A percentile compares a stretch with the other conserved stretches of the same genome.
These are phyloP conservation scores for Lonchura striata DNA, from an alignment of 2,113 vertebrate species.

Conservation along the genomic window DNA sequence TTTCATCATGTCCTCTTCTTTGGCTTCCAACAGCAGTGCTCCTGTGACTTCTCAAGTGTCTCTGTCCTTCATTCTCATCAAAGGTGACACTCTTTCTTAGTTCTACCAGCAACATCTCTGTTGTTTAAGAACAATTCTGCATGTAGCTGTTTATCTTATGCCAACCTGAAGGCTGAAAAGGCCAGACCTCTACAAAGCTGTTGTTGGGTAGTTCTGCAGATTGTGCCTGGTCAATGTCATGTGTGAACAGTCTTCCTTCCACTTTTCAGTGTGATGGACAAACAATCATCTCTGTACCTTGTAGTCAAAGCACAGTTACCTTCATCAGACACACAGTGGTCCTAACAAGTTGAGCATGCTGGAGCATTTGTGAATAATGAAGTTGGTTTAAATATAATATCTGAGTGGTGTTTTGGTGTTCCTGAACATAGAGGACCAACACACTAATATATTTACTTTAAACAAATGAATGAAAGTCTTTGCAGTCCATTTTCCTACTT, in stretches of 20 bases:
- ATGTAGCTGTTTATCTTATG: not conserved
- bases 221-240: not conserved
- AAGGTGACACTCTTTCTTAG: not conserved
- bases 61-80: not conserved
- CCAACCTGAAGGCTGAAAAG: not conserved
- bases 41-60: not conserved
- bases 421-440: not conserved
- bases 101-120: not conserved
- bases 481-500: not conserved
- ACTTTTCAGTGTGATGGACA: not conserved
- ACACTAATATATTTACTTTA: not conserved
- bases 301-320: not conserved
- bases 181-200: not conserved
- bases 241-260: rapidly evolving
- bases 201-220: not conserved
- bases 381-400: not conserved
- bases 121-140: not conserved
- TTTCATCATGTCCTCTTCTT: not conserved
- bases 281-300: not conserved
- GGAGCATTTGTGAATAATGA: not conserved
- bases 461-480: not conserved
- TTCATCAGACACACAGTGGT: not conserved
- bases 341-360: not conserved
- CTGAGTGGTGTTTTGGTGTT: not conserved
- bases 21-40: not conserved